These are phyloP conservation scores for Tinea trinotella DNA, from an alignment of 2,888 invertebrate species.

Conservation along the genomic window DNA sequence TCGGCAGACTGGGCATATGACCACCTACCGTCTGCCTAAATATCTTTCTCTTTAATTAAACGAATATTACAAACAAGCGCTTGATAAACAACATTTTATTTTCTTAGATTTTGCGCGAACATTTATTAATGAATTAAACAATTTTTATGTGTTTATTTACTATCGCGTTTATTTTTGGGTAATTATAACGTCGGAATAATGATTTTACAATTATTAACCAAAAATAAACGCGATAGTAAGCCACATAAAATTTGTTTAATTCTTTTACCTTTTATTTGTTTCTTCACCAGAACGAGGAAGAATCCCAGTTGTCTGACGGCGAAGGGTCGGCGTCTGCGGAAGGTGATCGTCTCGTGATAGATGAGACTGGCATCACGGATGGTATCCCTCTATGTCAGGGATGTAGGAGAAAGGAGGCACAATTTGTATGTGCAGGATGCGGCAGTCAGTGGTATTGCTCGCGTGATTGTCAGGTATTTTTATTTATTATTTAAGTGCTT, in stretches of 20 bases:
- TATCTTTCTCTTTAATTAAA: no score
- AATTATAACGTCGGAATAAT: no score
- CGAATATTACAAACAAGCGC: no score
- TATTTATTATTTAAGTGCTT: background rate
- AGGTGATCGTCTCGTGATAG: constrained; percentile 42
- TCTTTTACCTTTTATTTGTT: constrained; percentile 21
- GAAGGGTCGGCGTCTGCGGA: constrained; percentile 39
- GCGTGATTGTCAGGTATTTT: constrained; percentile 87
- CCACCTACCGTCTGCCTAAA: no score
- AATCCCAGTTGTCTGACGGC: constrained; percentile 70
- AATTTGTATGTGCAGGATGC: constrained; percentile 91
- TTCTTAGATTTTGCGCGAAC: no score
- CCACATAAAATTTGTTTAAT: constrained; percentile 3
- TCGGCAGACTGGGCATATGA: no score
- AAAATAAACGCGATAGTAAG: no score
- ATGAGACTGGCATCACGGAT: constrained; percentile 50
- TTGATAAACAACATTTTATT: no score
- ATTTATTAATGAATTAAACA: no score
- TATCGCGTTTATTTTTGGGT: no score
- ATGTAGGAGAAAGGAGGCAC: constrained; percentile 84
- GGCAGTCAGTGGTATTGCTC: constrained; percentile 97
- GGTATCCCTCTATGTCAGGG: constrained; percentile 87
- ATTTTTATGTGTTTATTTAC: no score
- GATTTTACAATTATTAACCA: background rate
- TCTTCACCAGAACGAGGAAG: constrained; percentile 74